A percentile compares a stretch with the other conserved stretches of the same genome.
phyloP scores from a whole-genome alignment of 2,888 invertebrate genomes.

The Agriopis leucophaearia region DNA sequence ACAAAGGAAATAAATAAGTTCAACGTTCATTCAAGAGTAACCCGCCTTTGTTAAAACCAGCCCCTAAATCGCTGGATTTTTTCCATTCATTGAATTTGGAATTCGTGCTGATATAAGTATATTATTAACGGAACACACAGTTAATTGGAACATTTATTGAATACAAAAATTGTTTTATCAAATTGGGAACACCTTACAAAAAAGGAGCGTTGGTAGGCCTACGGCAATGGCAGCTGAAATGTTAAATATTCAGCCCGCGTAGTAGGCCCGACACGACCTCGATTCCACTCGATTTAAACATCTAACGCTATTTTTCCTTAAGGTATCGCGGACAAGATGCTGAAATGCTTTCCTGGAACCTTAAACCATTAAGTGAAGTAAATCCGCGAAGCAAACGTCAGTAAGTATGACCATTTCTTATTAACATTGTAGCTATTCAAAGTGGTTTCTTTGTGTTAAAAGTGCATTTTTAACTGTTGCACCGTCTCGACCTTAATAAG shows the following conservation, averaged over 20 bases:
- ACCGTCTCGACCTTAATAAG: slow-evolving; percentile 70
- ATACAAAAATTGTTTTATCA: slow-evolving; percentile 50
- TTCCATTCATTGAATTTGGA: slow-evolving; percentile 26
- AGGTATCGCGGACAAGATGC: slow-evolving; percentile 51
- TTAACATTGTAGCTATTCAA: slow-evolving; percentile 40
- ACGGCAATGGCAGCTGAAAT: slow-evolving; percentile 38
- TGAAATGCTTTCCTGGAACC: slow-evolving; percentile 34
- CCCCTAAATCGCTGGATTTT: slow-evolving; percentile 19
- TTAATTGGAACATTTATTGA: slow-evolving; percentile 16
- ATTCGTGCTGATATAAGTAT: slow-evolving; percentile 8
- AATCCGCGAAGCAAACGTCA: slow-evolving; percentile 37
- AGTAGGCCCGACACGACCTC: slow-evolving; percentile 60
- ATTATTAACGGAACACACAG: slow-evolving; percentile 20
- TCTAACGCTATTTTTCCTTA: slow-evolving; percentile 58
- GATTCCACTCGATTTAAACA: slow-evolving; percentile 66
- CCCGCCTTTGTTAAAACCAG: slow-evolving; percentile 24
- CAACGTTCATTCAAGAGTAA: slow-evolving; percentile 63
- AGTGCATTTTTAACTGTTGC: slow-evolving; percentile 66
- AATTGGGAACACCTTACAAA: slow-evolving; percentile 56
- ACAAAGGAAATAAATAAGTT: slow-evolving; percentile 26
- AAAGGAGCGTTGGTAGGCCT: slow-evolving; percentile 47
- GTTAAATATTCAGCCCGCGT: slow-evolving; percentile 61
- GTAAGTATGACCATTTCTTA: slow-evolving; percentile 35
- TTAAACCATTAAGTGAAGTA: slow-evolving; percentile 32
- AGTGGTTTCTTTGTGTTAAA: slow-evolving; percentile 48